These are phyloP conservation scores for Diadophis punctatus DNA, from an alignment of 2,113 vertebrate species.

Conservation along the genomic window DNA sequence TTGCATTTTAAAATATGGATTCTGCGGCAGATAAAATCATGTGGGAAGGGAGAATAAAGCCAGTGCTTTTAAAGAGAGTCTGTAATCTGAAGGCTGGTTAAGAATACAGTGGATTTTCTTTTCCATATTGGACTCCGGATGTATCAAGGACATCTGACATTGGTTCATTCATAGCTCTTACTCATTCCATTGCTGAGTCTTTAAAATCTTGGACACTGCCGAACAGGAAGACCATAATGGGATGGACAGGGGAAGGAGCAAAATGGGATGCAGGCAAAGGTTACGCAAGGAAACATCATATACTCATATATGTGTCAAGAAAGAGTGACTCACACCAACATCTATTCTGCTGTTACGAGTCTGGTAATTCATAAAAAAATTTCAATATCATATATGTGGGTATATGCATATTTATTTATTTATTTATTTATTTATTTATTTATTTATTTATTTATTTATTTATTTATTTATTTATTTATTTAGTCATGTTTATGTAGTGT, in stretches of 20 bases:
- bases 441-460: too few relatives aligned
- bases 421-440: too few relatives aligned
- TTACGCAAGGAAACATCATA: not conserved
- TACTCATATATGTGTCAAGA: not conserved
- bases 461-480: too few relatives aligned
- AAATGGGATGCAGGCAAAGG: not conserved
- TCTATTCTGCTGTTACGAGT: not conserved
- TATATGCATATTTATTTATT: too few relatives aligned
- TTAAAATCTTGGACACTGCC: not conserved
- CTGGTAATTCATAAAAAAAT: not conserved
- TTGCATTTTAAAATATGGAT: not conserved
- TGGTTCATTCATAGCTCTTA: not conserved
- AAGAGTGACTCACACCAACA: not conserved
- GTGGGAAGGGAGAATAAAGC: not conserved
- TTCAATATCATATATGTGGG: not conserved
- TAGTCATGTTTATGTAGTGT: too few relatives aligned
- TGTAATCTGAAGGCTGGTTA: not conserved
- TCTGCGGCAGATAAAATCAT: not conserved
- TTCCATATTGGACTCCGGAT: not conserved
- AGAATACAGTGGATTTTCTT: not conserved
- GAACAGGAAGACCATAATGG: not conserved
- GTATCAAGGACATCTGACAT: not conserved
- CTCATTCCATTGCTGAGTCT: not conserved
- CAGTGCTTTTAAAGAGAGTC: not conserved
- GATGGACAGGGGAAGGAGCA: not conserved